These are phyloP conservation scores for Cryptophagus acutangulus DNA, from an alignment of 2,888 invertebrate genomes.

Conservation along the genomic window DNA sequence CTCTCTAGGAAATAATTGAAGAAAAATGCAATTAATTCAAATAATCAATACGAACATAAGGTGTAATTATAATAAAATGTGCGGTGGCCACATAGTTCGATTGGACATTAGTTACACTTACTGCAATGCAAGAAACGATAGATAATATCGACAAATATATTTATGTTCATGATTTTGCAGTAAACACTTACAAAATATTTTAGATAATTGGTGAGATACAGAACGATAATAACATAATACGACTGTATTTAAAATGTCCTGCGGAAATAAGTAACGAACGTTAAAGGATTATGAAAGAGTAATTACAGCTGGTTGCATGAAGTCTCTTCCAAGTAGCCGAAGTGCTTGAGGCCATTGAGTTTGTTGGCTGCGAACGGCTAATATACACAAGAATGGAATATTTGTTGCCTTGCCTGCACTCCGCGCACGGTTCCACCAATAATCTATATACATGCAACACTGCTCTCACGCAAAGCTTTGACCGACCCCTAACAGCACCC, in stretches of 20 bases:
- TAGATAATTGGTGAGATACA: slow-evolving; percentile 26
- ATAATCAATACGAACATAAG: too few relatives aligned
- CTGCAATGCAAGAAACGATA: too few relatives aligned
- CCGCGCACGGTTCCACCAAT: slow-evolving; percentile 5
- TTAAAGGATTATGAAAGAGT: slow-evolving; percentile 32
- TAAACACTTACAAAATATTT: slow-evolving; percentile 14
- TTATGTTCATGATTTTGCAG: too few relatives aligned
- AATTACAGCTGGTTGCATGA: slow-evolving; percentile 40
- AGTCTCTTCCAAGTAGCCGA: slow-evolving; percentile 41
- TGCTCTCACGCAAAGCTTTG: slow-evolving; percentile 31
- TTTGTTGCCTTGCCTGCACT: slow-evolving; percentile 14
- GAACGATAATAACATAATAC: slow-evolving; percentile 33
- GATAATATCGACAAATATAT: too few relatives aligned
- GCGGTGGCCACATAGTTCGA: too few relatives aligned
- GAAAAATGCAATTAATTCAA: too few relatives aligned
- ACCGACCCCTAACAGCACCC: too few relatives aligned
- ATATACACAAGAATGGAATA: too few relatives aligned
- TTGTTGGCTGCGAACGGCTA: too few relatives aligned
- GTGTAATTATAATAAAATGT: too few relatives aligned
- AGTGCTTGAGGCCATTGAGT: slow-evolving; percentile 35
- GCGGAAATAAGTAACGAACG: slow-evolving; percentile 29
- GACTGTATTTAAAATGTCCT: slow-evolving; percentile 30
- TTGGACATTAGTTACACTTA: too few relatives aligned
- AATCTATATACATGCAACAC: slow-evolving; percentile 27
- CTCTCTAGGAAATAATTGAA: too few relatives aligned